Conservation (phyloP, 2,113 vertebrate genomes). For the Mionectes macconnelli region DNA sequence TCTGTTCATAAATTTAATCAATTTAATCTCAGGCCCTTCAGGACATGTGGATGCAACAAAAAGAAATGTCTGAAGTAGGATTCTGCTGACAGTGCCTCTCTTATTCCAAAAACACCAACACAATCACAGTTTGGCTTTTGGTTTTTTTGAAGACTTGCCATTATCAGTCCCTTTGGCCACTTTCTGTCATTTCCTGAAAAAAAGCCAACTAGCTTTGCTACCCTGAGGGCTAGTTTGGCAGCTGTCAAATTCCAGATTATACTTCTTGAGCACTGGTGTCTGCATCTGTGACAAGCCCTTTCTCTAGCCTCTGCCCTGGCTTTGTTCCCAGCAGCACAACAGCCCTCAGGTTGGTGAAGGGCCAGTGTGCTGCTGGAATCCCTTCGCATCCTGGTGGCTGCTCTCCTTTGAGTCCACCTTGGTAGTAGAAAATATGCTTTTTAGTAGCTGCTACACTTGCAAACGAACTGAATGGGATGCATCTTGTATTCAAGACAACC, state of each 20-base stretch:
- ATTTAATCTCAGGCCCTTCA: not conserved
- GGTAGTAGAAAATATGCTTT: constrained; percentile 39
- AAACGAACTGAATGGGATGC: not conserved
- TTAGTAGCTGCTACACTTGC: not conserved
- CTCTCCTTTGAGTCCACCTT: constrained; percentile 62
- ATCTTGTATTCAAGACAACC: not conserved
- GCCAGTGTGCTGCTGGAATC: constrained; percentile 13
- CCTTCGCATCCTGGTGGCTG: not conserved
- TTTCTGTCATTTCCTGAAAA: constrained; percentile 67
- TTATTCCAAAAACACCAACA: not conserved
- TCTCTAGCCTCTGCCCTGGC: constrained; percentile 59
- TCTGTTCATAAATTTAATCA: not conserved
- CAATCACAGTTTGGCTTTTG: constrained; percentile 11
- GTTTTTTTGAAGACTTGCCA: constrained; percentile 56
- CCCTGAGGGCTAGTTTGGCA: constrained; percentile 63
- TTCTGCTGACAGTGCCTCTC: not conserved
- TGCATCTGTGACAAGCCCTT: constrained; percentile 9
- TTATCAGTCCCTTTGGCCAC: constrained; percentile 25
- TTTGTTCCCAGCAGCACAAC: constrained; percentile 2
- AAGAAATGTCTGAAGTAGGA: not conserved
- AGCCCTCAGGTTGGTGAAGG: not conserved
- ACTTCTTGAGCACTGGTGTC: constrained; percentile 59
- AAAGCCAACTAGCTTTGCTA: constrained; percentile 47
- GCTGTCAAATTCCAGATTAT: constrained; percentile 65
- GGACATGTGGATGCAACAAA: not conserved